A percentile compares a stretch with the other conserved stretches of the same genome.
Evolutionary conservation across 2,113 vertebrate species (phyloP).

Genomic region (Sebastes fasciatus): DNA sequence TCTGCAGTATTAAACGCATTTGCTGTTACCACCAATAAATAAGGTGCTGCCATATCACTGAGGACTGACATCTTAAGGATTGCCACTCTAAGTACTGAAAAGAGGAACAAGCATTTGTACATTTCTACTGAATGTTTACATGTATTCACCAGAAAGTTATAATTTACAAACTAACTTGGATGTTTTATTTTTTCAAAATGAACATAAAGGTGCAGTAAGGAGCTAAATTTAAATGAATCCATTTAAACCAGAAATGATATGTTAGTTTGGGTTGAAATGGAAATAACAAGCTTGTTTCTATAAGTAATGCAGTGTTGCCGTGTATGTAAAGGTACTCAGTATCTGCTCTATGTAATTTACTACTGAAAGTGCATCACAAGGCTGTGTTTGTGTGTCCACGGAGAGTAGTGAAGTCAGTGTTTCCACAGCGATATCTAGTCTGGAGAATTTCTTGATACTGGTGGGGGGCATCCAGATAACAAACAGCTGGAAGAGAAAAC

Average conservation of each 20-base stretch:
- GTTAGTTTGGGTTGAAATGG: neutral
- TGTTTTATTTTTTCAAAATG: neutral
- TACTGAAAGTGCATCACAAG: neutral
- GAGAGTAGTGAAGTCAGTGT: conserved; percentile 57
- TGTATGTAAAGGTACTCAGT: conserved; percentile 6
- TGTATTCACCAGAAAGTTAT: no score
- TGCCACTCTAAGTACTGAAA: no score
- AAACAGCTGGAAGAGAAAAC: conserved; percentile 60
- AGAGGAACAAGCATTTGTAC: no score
- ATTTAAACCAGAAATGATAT: no score
- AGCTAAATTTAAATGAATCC: no score
- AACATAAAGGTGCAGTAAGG: no score
- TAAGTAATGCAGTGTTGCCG: neutral
- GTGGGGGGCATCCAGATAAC: conserved; percentile 63
- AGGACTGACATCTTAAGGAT: no score
- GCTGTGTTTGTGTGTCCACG: conserved; percentile 8
- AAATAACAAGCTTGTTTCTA: conserved; percentile 5
- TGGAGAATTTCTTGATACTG: conserved; percentile 57
- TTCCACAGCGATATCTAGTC: conserved; percentile 41
- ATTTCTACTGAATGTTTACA: no score
- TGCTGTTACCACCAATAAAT: no score
- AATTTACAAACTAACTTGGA: no score
- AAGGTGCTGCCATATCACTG: no score
- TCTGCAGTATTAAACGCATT: no score
- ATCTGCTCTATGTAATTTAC: conserved; percentile 28